phyloP scores from a whole-genome alignment of 23 tunicate species.

The Styela clava region DNA sequence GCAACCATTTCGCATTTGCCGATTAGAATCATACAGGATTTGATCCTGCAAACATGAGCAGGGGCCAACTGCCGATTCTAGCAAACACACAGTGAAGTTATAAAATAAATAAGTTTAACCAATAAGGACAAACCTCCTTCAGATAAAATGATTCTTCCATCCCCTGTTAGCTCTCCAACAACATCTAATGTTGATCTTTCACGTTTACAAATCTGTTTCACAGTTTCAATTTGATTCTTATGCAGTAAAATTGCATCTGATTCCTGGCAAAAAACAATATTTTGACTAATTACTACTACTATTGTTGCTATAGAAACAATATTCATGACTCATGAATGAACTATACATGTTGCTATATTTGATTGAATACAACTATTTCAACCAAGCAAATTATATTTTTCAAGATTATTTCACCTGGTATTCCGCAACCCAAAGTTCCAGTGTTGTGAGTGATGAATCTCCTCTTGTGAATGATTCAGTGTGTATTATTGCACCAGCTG shows the following conservation, averaged over 20 bases:
- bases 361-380: too few species aligned
- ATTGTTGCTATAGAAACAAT: too few species aligned
- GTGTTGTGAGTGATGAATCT: conserved; percentile 48
- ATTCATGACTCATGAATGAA: too few species aligned
- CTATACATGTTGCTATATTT: too few species aligned
- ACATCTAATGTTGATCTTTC: conserved; percentile 79
- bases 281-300: too few species aligned
- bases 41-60: too few species aligned
- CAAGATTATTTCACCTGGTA: conserved; percentile 51
- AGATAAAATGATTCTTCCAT: conserved; percentile 59
- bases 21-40: too few species aligned
- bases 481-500: conserved; percentile 69
- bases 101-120: too few species aligned
- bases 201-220: conserved; percentile 57
- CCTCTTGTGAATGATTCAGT: conserved; percentile 61
- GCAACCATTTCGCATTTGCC: too few species aligned
- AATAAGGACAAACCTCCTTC: conserved; percentile 38
- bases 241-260: conserved; percentile 66
- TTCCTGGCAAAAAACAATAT: conserved; percentile 32
- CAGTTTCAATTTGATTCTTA: conserved; percentile 6
- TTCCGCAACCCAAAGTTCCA: conserved; percentile 91
- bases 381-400: too few species aligned
- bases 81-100: too few species aligned
- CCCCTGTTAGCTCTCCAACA: conserved; percentile 72
- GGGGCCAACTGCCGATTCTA: too few species aligned